Base-by-base conservation (phyloP, 2,888 invertebrate genomes). In the Chloromyia formosa region DNA sequence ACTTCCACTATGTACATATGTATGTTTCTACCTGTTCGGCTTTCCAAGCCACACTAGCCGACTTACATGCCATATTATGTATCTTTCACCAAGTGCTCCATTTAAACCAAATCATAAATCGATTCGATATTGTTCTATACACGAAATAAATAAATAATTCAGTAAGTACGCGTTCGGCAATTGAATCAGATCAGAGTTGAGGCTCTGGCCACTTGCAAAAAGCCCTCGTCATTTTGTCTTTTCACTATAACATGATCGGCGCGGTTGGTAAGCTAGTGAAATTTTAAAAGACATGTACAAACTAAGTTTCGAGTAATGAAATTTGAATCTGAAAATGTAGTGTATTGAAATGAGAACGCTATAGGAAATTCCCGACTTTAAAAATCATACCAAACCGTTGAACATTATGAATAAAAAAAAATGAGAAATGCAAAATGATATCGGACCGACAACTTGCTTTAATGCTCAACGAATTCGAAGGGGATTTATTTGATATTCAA, bases 401-500 rank as follows among this genome's bases (percentile, higher is more conserved):
- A 27, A 56, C 14, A 45, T 42, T 12, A 45, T 71, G 14, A 42
- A 62, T 18, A 42, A 16, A 71, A 71, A 73, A 73, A 62, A 14
- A n/a, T 35, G 54, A 54, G 64, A 62, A 73, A 73, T 61, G 49
- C 61, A 49, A 73, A 73, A 53, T 23, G 35, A 16, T 16, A 56
- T 20, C 23, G 40, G 22, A n/a, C n/a, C 73, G 27, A 73, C 49
- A 60, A 53, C 2, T 73, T 7, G 23, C 53, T 23, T 49, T 22
- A 10, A 23, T 22, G 16, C 54, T 27, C 35, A 23, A 12, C 12
- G 56, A 58, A 66, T 2, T 49, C 20, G 49, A 45, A 49, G 22
- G 42, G 56, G 10, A 35, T 56, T 74, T 74, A 76, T 76, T 74
- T 74, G 18, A 53, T 49, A 76, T 76, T 74, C 76, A 74, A 56